Base-by-base conservation (phyloP, 2,113 vertebrate species). In the Willisornis vidua region DNA sequence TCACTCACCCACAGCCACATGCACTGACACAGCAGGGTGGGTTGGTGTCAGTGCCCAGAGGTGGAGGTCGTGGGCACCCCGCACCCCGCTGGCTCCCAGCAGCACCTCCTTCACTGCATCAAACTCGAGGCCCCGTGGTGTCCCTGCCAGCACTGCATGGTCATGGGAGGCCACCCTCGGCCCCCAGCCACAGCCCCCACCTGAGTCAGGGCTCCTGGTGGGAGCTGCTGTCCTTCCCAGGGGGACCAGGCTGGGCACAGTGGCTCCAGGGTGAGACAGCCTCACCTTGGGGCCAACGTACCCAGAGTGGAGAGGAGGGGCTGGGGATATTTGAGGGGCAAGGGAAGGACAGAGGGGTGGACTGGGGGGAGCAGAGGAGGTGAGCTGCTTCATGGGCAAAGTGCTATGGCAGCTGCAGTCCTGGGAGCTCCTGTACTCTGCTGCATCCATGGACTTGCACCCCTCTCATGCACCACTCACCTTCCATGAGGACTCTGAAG, bases 401-500 rank as follows among this genome's bases (percentile, higher is more conserved):
- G 61, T 22, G 39, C 25, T 39, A 22, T 8, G 24, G 45, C 22
- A 72, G 65, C 57, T 35, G 46, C 31, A 71, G 31, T 72, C 66
- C 41, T 4, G 35, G 8, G 31, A 77, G 37, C 67, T 37, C 19
- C 31, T 62, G 68, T 33, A 14, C 31, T 9, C 46, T 10, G 46
- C 55, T 12, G 10, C 1, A 2, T n/a, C 67, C 2, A 0, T 19
- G 19, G 7, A 14, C 20, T 37, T 0, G 0, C 19, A 9, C 13
- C 8, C 9, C 19, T 14, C 33, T 46, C 6, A 1, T 10, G 31
- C 14, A 0, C 37, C 5, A 2, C 94, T 75, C 51, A 99, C 99
- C 99, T 98, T 99, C 99, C 99, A 99, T 99, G 89, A 99, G 98
- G 89, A 99, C 98, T 70, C 98, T 98, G 90, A 99, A 98, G 81